Evolutionary conservation across 1,140 invertebrate species (phyloP).

Genomic region (Ladona fulva): DNA sequence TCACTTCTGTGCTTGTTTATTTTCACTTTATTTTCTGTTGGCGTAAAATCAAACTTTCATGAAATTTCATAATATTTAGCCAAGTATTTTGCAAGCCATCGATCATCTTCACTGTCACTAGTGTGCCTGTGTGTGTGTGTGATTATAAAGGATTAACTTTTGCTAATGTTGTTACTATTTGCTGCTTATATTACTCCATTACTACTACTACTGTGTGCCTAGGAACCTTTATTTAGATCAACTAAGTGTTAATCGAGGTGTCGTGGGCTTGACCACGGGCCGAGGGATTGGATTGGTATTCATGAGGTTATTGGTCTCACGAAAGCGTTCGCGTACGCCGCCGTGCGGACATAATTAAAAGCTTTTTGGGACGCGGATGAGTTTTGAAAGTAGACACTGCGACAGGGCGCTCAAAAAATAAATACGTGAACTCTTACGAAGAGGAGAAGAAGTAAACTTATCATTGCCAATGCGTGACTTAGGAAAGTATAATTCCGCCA

Average conservation of each 20-base stretch:
- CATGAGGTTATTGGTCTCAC: background rate
- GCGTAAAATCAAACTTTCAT: conserved; percentile 45
- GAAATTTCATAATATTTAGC: conserved; percentile 51
- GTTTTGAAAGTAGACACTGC: background rate
- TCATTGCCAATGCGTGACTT: conserved; percentile 8
- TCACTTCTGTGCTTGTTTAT: conserved; percentile 9
- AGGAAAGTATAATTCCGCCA: background rate
- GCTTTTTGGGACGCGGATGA: background rate
- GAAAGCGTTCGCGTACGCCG: background rate
- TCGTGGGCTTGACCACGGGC: conserved; percentile 4
- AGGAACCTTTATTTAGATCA: background rate
- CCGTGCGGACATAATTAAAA: background rate
- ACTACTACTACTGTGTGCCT: conserved; percentile 8
- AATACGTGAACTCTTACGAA: background rate
- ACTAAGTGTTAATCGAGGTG: background rate
- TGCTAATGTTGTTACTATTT: conserved; percentile 3
- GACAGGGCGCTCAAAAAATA: conserved; percentile 4
- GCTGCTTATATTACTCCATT: conserved; percentile 5
- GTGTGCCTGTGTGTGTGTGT: conserved; percentile 18
- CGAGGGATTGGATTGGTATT: background rate
- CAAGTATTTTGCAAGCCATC: conserved; percentile 17
- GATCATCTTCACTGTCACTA: conserved; percentile 11
- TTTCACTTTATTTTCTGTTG: conserved; percentile 10
- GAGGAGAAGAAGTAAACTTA: background rate
- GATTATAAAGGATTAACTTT: background rate